Base-by-base conservation (phyloP, 35 echinoderm and acorn worm genomes). In the Apostichopus californicus region DNA sequence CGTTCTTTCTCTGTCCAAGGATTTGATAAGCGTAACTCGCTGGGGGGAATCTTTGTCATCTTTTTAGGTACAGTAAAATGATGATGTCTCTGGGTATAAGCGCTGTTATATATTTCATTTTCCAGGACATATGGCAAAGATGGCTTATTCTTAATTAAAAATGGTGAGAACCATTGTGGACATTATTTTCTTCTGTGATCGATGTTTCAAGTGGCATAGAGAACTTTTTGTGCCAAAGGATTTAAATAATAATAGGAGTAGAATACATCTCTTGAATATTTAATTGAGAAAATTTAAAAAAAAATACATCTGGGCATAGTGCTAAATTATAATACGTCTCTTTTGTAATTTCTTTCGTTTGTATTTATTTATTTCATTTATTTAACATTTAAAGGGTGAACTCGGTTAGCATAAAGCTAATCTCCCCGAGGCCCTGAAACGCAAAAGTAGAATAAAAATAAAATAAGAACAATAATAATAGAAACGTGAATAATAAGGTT, bases 241-340 rank as follows among this genome's bases (percentile, higher is more conserved):
- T 89, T 73, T 28, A 72, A 89, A 59, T 87, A 61, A 21, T 72
- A 34, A 64, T 87, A 12, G 68, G 23, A 89, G 86, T 89, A 89
- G 86, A 26, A 89, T 64, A 89, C 68, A 89, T 89, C 86, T 89
- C 86, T 89, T 85, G 55, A 85, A 57, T 85, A 89, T 89, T 89
- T 89, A 89, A 88, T 12, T 34, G 63, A 72, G 20, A 87, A 61
- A 61, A 26, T 87, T 87, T 18, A 66, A 89, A 82, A 75, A 55
- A 87, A 87, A 87, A 87, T 87, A 87, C 86, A 87, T 72, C 86
- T 89, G 86, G 86, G 86, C 86, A 89, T 89, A 89, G 86, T 89
- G 86, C 86, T 68, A 89, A 89, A 89, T 72, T 87, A 87, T 56
- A 81, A 81, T 7, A 54, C 5, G 15, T 34, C 6, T 34, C 34